Conservation (phyloP, 64 coral and sea anemone genomes). For the Astreopora myriophthalma region DNA sequence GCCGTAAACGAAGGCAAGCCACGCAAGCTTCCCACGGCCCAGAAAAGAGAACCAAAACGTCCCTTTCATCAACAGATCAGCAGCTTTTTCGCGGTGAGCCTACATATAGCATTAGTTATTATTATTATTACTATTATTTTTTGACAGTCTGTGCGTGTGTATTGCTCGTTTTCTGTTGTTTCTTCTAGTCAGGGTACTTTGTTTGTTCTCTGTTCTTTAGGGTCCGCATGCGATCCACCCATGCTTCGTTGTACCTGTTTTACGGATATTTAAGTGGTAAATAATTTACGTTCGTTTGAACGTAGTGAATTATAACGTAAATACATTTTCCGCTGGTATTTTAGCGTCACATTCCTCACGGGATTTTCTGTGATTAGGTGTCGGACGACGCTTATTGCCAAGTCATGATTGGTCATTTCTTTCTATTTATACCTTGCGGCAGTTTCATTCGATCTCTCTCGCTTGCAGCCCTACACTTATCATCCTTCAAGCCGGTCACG, state of each 20-base stretch:
- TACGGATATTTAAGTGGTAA: too few species aligned
- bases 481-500: not conserved
- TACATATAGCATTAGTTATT: not conserved
- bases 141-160: too few species aligned
- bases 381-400: not conserved
- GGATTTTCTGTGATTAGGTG: not conserved
- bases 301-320: slow-evolving; percentile 37
- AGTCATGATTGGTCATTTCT: not conserved
- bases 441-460: not conserved
- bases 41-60: not conserved
- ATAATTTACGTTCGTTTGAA: slow-evolving; percentile 14
- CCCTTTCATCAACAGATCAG: not conserved
- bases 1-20: slow-evolving; percentile 11
- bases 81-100: slow-evolving; percentile 60
- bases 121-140: too few species aligned
- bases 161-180: not conserved
- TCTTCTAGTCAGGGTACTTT: not conserved
- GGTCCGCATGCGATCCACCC: slow-evolving; percentile 25
- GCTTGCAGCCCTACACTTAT: not conserved
- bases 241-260: not conserved
- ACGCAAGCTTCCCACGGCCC: not conserved
- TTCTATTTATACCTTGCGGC: not conserved
- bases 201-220: slow-evolving; percentile 1
- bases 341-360: not conserved
- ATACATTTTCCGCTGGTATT: not conserved